Evolutionary conservation across 2,888 invertebrate genomes (phyloP).

Genomic region (Dendrolimus pini): DNA sequence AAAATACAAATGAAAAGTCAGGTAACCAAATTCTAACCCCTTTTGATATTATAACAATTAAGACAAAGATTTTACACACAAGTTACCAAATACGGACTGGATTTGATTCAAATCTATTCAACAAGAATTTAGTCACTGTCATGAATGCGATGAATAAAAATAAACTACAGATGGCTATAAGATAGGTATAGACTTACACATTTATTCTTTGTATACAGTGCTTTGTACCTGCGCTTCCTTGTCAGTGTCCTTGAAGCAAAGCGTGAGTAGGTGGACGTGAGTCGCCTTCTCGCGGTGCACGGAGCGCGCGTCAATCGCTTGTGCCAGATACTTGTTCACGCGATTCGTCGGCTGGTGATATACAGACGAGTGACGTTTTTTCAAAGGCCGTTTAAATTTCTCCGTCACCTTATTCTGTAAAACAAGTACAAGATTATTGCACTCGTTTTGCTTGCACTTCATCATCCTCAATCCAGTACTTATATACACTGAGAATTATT

Average conservation of each 20-base stretch:
- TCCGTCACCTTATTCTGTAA: conserved; percentile 90
- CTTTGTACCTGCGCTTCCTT: conserved; percentile 84
- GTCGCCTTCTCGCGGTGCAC: conserved; percentile 93
- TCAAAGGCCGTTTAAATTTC: conserved; percentile 91
- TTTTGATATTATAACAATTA: no score
- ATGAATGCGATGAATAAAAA: no score
- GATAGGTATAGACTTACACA: no score
- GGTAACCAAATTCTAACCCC: no score
- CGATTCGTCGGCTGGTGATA: conserved; percentile 93
- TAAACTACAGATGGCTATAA: no score
- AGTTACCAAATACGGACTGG: no score
- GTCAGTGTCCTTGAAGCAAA: conserved; percentile 89
- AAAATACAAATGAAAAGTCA: no score
- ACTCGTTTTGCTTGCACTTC: not conserved
- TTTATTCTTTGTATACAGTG: no score
- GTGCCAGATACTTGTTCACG: conserved; percentile 93
- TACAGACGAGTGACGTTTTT: conserved; percentile 90
- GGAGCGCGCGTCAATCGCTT: conserved; percentile 93
- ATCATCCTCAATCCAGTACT: not conserved
- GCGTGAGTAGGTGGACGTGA: conserved; percentile 89
- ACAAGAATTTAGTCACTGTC: no score
- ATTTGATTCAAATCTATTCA: no score
- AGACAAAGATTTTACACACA: no score
- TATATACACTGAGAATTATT: not conserved
- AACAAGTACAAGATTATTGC: conserved; percentile 16